Percentiles rank a stretch among this genome's conserved stretches.
These are phyloP conservation scores for Perca flavescens DNA, from an alignment of 2,113 vertebrate species.

Conservation along the genomic window DNA sequence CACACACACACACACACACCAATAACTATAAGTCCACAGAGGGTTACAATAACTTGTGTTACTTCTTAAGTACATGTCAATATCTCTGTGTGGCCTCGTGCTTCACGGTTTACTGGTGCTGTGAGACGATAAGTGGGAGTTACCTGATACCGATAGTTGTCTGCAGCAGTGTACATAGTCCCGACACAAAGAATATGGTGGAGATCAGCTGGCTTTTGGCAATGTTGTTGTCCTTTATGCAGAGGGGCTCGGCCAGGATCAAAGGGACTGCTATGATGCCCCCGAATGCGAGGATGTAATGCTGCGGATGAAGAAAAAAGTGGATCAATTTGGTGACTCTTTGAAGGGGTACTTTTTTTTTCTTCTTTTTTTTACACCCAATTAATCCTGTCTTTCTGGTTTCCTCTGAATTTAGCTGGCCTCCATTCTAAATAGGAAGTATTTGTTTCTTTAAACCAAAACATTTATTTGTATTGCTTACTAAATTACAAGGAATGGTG, in stretches of 20 bases:
- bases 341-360: not conserved
- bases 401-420: not conserved
- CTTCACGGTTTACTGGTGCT: not conserved
- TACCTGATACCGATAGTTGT: conserved; percentile 85
- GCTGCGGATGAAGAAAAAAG: conserved; percentile 63
- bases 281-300: conserved; percentile 86
- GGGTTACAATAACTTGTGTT: not conserved
- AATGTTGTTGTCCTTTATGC: conserved; percentile 83
- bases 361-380: not conserved
- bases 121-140: not conserved
- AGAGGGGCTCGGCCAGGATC: conserved; percentile 85
- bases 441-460: not conserved
- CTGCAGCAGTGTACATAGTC: conserved; percentile 84
- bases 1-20: not conserved
- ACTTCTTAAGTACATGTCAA: not conserved
- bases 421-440: not conserved
- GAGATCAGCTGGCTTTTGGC: conserved; percentile 87
- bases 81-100: not conserved
- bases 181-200: conserved; percentile 88
- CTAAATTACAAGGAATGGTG: not conserved
- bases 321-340: not conserved
- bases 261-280: conserved; percentile 86
- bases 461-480: not conserved
- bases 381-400: not conserved
- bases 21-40: not conserved